phyloP scores from a whole-genome alignment of 2,888 invertebrate species.

The Hololepta plana region DNA sequence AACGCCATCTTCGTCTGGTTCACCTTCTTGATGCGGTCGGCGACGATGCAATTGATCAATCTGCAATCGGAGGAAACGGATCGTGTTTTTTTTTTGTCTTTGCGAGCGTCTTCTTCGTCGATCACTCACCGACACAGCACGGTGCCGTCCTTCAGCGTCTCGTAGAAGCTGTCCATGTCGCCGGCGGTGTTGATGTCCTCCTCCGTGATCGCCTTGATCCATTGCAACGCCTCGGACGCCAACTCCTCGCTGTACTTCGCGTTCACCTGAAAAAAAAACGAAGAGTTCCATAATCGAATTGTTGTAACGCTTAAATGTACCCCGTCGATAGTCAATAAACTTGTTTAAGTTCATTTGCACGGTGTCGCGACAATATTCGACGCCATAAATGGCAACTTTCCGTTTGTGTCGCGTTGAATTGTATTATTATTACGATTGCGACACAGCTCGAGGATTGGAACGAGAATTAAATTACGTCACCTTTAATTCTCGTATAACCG shows the following conservation, averaged over 20 bases:
- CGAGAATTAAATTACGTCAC: no score
- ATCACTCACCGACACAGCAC: conserved; percentile 82
- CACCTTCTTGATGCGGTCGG: conserved; percentile 78
- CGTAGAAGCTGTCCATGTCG: conserved; percentile 86
- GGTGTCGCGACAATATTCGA: no score
- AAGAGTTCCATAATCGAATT: no score
- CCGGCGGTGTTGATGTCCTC: conserved; percentile 74
- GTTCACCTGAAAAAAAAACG: conserved; percentile 62
- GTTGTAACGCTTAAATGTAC: no score
- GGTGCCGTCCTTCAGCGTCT: conserved; percentile 77
- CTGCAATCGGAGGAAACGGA: conserved; percentile 30
- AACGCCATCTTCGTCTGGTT: conserved; percentile 79
- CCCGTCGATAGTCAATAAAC: no score
- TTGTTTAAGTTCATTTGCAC: no score
- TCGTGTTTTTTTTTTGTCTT: neutral
- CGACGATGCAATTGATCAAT: conserved; percentile 69
- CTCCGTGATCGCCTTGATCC: conserved; percentile 78
- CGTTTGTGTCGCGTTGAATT: no score
- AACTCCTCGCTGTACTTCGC: conserved; percentile 93
- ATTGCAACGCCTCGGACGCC: conserved; percentile 81
- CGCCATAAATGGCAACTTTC: no score
- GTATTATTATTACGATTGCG: no score
- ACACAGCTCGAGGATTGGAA: no score
- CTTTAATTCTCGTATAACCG: no score
- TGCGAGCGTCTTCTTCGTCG: no score